A percentile compares a stretch with the other conserved stretches of the same genome.
phyloP scores from a whole-genome alignment of 2,888 invertebrate species.

The Germaria angustata region DNA sequence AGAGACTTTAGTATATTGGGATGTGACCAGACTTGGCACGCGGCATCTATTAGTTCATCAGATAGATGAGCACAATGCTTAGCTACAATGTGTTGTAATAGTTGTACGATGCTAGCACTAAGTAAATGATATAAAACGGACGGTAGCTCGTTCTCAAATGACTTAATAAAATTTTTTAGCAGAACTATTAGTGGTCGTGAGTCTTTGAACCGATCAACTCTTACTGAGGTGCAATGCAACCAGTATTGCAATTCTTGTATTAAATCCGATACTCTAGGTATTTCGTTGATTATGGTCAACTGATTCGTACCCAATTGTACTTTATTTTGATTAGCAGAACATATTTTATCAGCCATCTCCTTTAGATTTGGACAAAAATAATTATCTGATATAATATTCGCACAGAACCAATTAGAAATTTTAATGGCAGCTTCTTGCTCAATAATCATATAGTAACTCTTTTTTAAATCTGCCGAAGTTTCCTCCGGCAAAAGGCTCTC shows the following conservation, averaged over 20 bases:
- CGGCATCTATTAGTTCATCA: conserved; percentile 67
- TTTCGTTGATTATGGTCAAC: conserved; percentile 66
- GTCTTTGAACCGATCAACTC: conserved; percentile 71
- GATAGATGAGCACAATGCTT: conserved; percentile 71
- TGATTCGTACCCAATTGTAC: conserved; percentile 67
- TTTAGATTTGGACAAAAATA: conserved; percentile 72
- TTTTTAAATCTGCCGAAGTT: conserved; percentile 80
- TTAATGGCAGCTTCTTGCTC: conserved; percentile 81
- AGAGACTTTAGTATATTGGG: conserved; percentile 54
- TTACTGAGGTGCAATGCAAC: conserved; percentile 73
- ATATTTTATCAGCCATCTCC: conserved; percentile 73
- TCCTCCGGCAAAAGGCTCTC: conserved; percentile 82
- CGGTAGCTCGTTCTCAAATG: conserved; percentile 73
- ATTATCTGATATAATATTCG: conserved; percentile 78
- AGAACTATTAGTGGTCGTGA: conserved; percentile 64
- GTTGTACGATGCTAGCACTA: conserved; percentile 72
- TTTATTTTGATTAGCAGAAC: conserved; percentile 68
- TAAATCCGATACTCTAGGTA: conserved; percentile 72
- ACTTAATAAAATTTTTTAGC: conserved; percentile 68
- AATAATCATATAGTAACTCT: conserved; percentile 81
- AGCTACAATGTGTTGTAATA: conserved; percentile 76
- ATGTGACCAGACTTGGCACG: conserved; percentile 70
- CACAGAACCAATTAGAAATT: conserved; percentile 82
- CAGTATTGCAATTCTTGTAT: conserved; percentile 76
- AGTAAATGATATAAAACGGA: conserved; percentile 74